Conservation (phyloP, 2,113 vertebrate species). For the Macquaria australasica region DNA sequence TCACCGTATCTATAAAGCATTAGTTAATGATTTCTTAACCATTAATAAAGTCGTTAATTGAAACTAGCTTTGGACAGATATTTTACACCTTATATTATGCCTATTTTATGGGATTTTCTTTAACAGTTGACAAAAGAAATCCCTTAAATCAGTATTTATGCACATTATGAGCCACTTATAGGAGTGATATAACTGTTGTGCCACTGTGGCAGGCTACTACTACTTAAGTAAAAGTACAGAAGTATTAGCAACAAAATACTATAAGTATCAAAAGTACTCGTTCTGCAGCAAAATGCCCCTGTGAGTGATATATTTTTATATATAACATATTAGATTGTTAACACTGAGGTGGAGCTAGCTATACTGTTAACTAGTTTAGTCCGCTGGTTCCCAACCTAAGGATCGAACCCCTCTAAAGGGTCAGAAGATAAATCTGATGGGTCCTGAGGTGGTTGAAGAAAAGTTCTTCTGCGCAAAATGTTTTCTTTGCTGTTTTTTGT, state of each 20-base stretch:
- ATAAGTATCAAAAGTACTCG: background rate
- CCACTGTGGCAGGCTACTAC: too few species aligned
- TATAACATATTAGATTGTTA: background rate
- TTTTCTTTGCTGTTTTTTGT: background rate
- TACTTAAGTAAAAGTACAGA: background rate
- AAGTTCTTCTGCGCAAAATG: background rate
- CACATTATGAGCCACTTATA: too few species aligned
- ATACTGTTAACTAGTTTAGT: too few species aligned
- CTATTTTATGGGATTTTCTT: too few species aligned
- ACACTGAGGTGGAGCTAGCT: background rate
- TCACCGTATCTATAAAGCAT: background rate
- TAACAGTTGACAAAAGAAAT: too few species aligned
- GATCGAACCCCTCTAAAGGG: background rate
- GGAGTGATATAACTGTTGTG: too few species aligned
- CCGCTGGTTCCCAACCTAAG: background rate
- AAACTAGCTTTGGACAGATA: too few species aligned
- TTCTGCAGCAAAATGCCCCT: background rate
- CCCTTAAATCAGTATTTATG: too few species aligned
- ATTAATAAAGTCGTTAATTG: background rate
- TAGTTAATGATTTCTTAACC: background rate
- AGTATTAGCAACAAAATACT: background rate
- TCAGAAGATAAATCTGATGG: conserved; percentile 13
- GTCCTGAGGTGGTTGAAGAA: too few species aligned
- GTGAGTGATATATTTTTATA: background rate
- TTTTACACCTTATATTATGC: too few species aligned